phyloP scores from a whole-genome alignment of 2,113 vertebrate genomes.

The Mola mola region DNA sequence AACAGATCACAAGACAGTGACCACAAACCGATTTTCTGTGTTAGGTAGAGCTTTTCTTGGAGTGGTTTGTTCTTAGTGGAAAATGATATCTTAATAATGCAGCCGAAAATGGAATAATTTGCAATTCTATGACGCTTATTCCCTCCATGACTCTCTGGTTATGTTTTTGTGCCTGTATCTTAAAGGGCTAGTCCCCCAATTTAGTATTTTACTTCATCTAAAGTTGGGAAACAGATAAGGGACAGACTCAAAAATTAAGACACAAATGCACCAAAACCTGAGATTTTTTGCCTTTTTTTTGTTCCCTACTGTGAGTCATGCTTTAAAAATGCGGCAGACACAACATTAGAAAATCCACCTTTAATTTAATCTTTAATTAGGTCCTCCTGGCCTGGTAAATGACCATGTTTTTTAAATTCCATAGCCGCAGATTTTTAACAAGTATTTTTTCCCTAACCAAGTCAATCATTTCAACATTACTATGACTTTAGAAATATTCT shows the following conservation, averaged over 20 bases:
- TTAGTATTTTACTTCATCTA: neutral
- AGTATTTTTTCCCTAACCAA: neutral
- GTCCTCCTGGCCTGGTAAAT: no score
- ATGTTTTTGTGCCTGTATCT: neutral
- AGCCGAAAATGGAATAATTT: neutral
- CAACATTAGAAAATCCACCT: no score
- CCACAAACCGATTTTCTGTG: constrained; percentile 1
- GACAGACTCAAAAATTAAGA: neutral
- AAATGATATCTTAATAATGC: no score
- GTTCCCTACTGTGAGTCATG: no score
- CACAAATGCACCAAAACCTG: neutral
- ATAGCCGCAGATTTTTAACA: no score
- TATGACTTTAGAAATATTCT: neutral
- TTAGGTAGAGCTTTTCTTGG: no score
- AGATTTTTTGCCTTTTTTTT: neutral
- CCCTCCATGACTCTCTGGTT: neutral
- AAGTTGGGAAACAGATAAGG: neutral
- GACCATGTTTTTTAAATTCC: no score
- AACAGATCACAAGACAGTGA: neutral
- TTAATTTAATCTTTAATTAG: no score
- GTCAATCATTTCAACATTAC: neutral
- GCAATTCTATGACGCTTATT: neutral
- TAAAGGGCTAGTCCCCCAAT: neutral
- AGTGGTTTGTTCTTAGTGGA: neutral
- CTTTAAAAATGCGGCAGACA: neutral